Evolutionary conservation across 30 jellyfish, hydroid and myxozoan species (phyloP).

Genomic region (Chrysaora quinquecirrha): DNA sequence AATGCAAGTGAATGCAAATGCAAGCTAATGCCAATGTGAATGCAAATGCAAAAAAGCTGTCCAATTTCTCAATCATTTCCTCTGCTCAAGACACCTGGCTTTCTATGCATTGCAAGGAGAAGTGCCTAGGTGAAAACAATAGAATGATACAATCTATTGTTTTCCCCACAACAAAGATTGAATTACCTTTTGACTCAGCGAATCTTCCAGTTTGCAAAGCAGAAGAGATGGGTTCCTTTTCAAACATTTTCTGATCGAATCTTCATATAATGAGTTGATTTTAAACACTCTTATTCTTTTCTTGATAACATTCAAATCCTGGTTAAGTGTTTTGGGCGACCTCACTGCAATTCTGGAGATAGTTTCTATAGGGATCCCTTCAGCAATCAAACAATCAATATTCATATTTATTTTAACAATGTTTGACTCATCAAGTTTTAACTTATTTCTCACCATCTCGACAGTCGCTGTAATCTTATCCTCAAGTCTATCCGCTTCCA

Average conservation of each 20-base stretch:
- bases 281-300: conserved; percentile 42
- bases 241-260: conserved; percentile 38
- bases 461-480: conserved; percentile 43
- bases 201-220: conserved; percentile 20
- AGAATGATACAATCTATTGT: too few species aligned
- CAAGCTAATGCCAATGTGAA: too few species aligned
- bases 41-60: too few species aligned
- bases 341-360: conserved; percentile 15
- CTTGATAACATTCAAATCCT: conserved; percentile 30
- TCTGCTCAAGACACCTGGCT: too few species aligned
- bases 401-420: conserved; percentile 4
- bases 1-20: too few species aligned
- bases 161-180: too few species aligned
- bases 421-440: conserved; percentile 7
- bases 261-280: conserved; percentile 57
- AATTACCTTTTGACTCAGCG: conserved; percentile 48
- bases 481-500: conserved; percentile 24
- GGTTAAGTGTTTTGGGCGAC: conserved; percentile 39
- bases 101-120: too few species aligned
- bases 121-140: too few species aligned
- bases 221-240: conserved; percentile 43
- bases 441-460: conserved; percentile 38
- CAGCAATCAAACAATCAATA: conserved; percentile 27
- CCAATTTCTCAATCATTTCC: too few species aligned
- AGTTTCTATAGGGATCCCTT: conserved; percentile 17